Conservation (phyloP, 2,797 vertebrate genomes). For the Picus viridis region DNA sequence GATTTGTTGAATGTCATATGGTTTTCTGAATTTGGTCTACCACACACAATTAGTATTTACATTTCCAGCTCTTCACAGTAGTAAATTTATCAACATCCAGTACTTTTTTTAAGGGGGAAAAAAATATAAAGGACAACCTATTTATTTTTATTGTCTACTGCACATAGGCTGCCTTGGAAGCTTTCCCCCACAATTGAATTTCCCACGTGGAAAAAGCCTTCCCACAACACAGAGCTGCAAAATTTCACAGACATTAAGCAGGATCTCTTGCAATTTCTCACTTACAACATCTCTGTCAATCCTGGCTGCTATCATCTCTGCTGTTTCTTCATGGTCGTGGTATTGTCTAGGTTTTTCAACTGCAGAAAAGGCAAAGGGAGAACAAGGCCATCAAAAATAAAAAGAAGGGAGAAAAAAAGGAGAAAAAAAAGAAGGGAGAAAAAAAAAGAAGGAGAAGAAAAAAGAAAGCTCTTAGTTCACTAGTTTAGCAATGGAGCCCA, state of each 20-base stretch:
- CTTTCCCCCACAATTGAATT: background rate
- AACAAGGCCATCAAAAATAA: background rate
- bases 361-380: constrained; percentile 42
- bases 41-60: background rate
- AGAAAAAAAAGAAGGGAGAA: too few relatives aligned
- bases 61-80: background rate
- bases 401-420: background rate
- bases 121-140: background rate
- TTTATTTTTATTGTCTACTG: background rate
- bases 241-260: background rate
- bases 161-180: background rate
- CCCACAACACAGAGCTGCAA: background rate
- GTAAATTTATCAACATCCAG: background rate
- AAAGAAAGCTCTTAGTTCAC: too few relatives aligned
- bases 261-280: background rate
- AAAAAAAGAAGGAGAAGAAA: background rate
- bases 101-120: too few relatives aligned
- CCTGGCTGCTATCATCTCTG: constrained; percentile 83
- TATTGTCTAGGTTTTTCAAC: constrained; percentile 80
- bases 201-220: background rate
- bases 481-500: background rate
- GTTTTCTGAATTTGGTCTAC: background rate
- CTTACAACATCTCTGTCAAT: constrained; percentile 96
- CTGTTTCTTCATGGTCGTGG: constrained; percentile 79
- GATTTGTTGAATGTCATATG: too few relatives aligned